phyloP scores from a whole-genome alignment of 2,797 vertebrate species.

The Perodicticus potto region DNA sequence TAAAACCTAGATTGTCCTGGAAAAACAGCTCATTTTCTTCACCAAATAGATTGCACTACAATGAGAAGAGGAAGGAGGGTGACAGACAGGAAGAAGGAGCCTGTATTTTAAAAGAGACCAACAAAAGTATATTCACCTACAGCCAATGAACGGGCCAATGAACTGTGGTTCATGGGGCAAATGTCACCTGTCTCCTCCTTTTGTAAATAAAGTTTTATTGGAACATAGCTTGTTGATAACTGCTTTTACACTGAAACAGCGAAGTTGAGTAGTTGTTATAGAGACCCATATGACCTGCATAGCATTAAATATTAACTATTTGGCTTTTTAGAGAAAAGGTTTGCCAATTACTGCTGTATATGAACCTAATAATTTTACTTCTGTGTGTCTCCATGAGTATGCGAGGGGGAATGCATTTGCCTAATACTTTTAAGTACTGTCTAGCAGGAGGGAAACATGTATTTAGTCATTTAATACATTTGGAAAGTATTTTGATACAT shows the following conservation, averaged over 20 bases:
- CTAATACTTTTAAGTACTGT: not conserved
- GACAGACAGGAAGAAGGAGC: not conserved
- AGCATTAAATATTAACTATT: not conserved
- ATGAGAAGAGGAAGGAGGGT: not conserved
- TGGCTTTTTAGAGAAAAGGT: not conserved
- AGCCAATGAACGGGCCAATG: not conserved
- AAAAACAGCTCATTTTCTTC: conserved; percentile 35
- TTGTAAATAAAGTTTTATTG: conserved; percentile 41
- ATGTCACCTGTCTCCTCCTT: not conserved
- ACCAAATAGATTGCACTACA: not conserved
- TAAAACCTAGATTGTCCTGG: not conserved
- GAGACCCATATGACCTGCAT: not conserved
- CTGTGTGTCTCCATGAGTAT: not conserved
- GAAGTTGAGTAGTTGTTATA: not conserved
- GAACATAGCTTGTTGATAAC: not conserved
- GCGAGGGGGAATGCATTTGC: not conserved
- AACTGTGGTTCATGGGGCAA: not conserved
- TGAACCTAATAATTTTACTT: not conserved
- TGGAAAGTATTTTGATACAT: not conserved
- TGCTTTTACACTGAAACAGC: not conserved
- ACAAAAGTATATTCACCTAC: not conserved
- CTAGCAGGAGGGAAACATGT: not conserved
- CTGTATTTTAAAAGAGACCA: conserved; percentile 6
- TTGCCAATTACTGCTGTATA: not conserved
- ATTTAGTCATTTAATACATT: not conserved